phyloP scores from a whole-genome alignment of 2,113 vertebrate species.

The Dolichotis patagonum region DNA sequence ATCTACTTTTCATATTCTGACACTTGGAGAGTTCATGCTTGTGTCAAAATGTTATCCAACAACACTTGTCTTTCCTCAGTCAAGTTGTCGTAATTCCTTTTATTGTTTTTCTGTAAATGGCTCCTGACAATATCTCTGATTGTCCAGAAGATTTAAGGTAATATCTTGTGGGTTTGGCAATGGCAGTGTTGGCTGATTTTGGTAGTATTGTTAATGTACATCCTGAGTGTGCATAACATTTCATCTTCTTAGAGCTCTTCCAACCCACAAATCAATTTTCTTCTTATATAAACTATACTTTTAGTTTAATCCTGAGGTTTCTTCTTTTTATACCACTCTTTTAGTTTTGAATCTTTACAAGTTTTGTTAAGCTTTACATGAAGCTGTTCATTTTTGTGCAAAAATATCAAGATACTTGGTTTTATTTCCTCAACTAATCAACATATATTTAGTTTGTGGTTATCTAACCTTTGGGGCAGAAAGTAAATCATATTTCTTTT shows the following conservation, averaged over 20 bases:
- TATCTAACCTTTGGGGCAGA: neutral
- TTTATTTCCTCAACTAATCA: neutral
- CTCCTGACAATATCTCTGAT: neutral
- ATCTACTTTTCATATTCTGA: neutral
- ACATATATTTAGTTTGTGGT: neutral
- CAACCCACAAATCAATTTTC: neutral
- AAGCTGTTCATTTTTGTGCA: neutral
- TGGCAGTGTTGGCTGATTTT: neutral
- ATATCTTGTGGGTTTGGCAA: neutral
- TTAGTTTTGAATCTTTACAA: neutral
- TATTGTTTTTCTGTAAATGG: neutral
- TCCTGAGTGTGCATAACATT: neutral
- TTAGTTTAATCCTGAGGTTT: neutral
- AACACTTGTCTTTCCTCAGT: fast-evolving
- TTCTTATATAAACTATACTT: neutral
- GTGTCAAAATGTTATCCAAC: neutral
- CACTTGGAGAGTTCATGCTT: fast-evolving
- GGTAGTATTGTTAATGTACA: neutral
- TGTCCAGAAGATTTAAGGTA: neutral
- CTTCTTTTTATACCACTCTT: neutral
- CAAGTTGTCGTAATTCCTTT: neutral
- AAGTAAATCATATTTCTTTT: neutral
- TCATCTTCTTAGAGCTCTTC: neutral
- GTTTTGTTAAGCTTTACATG: neutral
- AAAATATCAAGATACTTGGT: neutral